Conservation (phyloP, 2,113 vertebrate genomes). For the Megatriorchis doriae region DNA sequence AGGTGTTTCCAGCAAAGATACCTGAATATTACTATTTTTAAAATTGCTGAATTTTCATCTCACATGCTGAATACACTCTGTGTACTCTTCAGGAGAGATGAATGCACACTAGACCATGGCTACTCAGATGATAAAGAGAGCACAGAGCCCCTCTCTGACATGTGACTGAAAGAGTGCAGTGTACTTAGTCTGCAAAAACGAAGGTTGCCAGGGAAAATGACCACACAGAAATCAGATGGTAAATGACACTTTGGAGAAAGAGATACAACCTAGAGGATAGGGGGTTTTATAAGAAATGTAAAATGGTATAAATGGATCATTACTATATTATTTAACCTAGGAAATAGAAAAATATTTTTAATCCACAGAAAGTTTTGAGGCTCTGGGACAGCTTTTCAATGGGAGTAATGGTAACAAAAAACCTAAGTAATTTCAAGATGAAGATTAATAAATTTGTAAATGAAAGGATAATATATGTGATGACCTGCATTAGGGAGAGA, state of each 20-base stretch:
- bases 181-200: neutral
- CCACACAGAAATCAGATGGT: neutral
- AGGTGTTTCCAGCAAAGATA: neutral
- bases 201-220: neutral
- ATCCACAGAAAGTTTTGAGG: neutral
- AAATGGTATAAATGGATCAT: neutral
- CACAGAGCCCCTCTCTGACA: neutral
- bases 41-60: neutral
- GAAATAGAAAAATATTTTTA: neutral
- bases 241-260: neutral
- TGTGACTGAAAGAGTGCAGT: neutral
- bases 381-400: neutral
- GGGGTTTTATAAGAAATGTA: neutral
- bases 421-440: neutral
- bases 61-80: neutral
- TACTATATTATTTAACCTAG: neutral
- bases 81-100: neutral
- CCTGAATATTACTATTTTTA: neutral
- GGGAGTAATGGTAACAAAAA: neutral
- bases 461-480: neutral
- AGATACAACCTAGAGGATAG: neutral
- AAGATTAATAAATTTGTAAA: neutral
- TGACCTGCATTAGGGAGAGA: neutral
- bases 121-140: neutral
- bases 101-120: neutral